phyloP scores from a whole-genome alignment of 2,113 vertebrate species.

The Melospiza melodia region DNA sequence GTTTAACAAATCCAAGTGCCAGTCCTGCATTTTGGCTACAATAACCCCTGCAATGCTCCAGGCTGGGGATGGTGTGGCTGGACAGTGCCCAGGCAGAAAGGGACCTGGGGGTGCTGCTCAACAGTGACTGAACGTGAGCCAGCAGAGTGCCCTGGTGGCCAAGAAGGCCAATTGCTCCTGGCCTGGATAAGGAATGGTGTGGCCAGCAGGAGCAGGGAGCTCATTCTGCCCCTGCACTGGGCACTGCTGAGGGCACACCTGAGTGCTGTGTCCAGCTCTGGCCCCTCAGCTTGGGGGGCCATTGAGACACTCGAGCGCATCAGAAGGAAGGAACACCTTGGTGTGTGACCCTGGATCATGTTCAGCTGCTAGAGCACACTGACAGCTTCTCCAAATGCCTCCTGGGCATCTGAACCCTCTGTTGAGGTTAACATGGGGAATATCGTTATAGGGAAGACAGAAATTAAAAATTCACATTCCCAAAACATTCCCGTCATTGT shows the following conservation, averaged over 20 bases:
- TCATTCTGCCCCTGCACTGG: neutral
- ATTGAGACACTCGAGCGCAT: accelerated
- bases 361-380: neutral
- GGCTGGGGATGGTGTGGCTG: neutral
- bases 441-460: neutral
- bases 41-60: neutral
- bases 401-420: neutral
- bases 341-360: neutral
- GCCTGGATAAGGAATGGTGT: neutral
- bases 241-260: neutral
- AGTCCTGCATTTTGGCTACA: neutral
- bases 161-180: neutral
- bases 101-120: neutral
- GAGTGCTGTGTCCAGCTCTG: neutral
- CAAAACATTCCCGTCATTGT: neutral
- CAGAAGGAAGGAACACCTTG: neutral
- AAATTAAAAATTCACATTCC: neutral
- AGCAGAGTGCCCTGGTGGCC: neutral
- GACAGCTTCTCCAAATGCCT: neutral
- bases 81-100: neutral
- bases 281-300: neutral
- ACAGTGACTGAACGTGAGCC: neutral
- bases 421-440: neutral
- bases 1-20: neutral
- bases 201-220: neutral